Evolutionary conservation across 2,888 invertebrate species (phyloP).

Genomic region (Cosmia trapezina): DNA sequence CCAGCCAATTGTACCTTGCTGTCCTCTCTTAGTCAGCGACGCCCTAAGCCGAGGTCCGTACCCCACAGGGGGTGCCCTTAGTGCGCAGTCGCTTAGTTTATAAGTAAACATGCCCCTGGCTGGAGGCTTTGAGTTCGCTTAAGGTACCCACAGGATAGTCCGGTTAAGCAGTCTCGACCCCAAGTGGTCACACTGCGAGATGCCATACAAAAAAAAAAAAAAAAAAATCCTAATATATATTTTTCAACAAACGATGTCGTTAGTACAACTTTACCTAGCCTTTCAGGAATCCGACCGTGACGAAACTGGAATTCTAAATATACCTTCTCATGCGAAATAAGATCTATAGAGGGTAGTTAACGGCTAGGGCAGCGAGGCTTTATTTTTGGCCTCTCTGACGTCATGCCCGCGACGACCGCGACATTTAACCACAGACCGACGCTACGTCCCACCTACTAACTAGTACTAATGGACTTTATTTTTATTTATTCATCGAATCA

Average conservation of each 20-base stretch:
- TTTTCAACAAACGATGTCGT: slow-evolving; percentile 24
- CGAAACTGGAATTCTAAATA: slow-evolving; percentile 43
- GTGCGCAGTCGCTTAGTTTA: too few species aligned
- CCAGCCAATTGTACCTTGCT: too few species aligned
- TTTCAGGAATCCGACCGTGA: slow-evolving; percentile 20
- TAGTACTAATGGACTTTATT: slow-evolving; percentile 29
- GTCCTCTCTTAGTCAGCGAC: too few species aligned
- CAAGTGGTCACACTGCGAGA: too few species aligned
- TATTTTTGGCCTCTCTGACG: slow-evolving; percentile 55
- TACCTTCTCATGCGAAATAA: slow-evolving; percentile 36
- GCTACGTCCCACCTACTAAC: slow-evolving; percentile 6
- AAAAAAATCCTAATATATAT: slow-evolving; percentile 6
- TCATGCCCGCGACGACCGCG: slow-evolving; percentile 34
- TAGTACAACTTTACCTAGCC: slow-evolving; percentile 12
- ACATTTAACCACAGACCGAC: slow-evolving; percentile 31
- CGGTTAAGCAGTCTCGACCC: too few species aligned
- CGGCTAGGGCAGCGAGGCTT: slow-evolving; percentile 29
- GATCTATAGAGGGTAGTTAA: slow-evolving; percentile 53
- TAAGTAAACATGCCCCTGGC: too few species aligned
- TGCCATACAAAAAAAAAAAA: too few species aligned
- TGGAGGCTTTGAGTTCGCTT: too few species aligned
- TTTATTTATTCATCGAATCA: slow-evolving; percentile 1
- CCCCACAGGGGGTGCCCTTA: too few species aligned
- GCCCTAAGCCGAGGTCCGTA: too few species aligned
- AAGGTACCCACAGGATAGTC: too few species aligned